Conservation (phyloP, 2,113 vertebrate genomes). For the Cheirogaleus medius region DNA sequence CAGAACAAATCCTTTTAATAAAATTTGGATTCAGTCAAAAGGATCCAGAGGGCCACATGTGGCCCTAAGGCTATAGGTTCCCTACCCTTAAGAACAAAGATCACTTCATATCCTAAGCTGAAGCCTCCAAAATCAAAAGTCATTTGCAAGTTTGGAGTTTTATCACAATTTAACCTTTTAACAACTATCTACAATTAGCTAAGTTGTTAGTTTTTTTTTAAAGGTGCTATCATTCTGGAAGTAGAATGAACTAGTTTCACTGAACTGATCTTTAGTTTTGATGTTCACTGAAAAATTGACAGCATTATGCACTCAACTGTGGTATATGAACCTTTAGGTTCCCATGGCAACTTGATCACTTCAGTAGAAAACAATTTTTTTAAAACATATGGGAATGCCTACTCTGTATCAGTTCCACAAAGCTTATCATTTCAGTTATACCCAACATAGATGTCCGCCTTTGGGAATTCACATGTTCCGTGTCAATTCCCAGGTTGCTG, state of each 20-base stretch:
- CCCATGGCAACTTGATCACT: constrained; percentile 40
- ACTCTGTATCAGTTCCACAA: not conserved
- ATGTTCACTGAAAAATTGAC: constrained; percentile 17
- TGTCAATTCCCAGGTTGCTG: not conserved
- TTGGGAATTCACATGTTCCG: not conserved
- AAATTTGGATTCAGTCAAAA: too few species aligned
- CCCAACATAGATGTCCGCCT: not conserved
- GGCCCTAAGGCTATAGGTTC: too few species aligned
- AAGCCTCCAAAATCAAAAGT: not conserved
- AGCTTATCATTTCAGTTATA: not conserved
- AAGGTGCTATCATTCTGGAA: not conserved
- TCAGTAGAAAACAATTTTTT: not conserved
- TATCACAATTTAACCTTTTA: constrained; percentile 21
- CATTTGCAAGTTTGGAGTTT: not conserved
- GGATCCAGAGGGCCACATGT: too few species aligned
- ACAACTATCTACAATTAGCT: not conserved
- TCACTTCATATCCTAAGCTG: not conserved
- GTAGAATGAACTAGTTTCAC: not conserved
- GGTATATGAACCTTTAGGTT: constrained; percentile 22
- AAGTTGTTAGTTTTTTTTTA: constrained; percentile 27
- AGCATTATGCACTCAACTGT: not conserved
- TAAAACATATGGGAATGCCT: not conserved
- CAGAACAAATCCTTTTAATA: too few species aligned
- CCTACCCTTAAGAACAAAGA: not conserved
- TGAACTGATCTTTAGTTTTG: not conserved